Evolutionary conservation across 2,113 vertebrate genomes (phyloP).

Genomic region (Piaya cayana): DNA sequence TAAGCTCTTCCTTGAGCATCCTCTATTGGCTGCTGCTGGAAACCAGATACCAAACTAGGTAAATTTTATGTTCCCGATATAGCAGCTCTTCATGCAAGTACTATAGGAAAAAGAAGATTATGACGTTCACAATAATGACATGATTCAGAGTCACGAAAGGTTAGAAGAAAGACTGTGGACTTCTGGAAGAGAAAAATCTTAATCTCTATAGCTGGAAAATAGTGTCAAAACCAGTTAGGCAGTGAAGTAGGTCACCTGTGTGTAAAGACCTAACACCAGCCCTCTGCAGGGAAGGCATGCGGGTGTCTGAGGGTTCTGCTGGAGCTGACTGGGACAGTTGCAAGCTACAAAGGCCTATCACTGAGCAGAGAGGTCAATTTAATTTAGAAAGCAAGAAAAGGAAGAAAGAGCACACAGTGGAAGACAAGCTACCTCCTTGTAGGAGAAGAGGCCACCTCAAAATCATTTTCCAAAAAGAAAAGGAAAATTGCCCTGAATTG

Average conservation of each 20-base stretch:
- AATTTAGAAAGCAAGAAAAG: neutral
- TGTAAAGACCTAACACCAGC: neutral
- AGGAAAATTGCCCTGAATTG: neutral
- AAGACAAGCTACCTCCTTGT: neutral
- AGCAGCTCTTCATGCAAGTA: neutral
- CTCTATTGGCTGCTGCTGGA: neutral
- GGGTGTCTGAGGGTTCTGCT: neutral
- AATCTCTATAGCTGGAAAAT: constrained; percentile 3
- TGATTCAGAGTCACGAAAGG: neutral
- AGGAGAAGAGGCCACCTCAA: neutral
- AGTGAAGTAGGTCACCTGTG: constrained; percentile 1
- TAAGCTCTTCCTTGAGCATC: neutral
- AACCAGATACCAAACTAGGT: neutral
- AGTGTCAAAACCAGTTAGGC: neutral
- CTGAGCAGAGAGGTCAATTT: neutral
- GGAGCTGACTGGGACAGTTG: neutral
- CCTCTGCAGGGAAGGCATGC: neutral
- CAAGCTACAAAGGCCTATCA: neutral
- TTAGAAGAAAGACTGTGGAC: neutral
- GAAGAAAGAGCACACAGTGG: neutral
- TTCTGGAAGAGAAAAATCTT: constrained; percentile 10
- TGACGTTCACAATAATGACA: neutral
- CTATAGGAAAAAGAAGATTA: neutral
- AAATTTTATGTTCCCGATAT: neutral
- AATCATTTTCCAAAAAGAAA: neutral